Evolutionary conservation across 2,888 invertebrate genomes (phyloP), one percentile per base, ranked within the genome.

Genomic region (Thecophora atra): DNA sequence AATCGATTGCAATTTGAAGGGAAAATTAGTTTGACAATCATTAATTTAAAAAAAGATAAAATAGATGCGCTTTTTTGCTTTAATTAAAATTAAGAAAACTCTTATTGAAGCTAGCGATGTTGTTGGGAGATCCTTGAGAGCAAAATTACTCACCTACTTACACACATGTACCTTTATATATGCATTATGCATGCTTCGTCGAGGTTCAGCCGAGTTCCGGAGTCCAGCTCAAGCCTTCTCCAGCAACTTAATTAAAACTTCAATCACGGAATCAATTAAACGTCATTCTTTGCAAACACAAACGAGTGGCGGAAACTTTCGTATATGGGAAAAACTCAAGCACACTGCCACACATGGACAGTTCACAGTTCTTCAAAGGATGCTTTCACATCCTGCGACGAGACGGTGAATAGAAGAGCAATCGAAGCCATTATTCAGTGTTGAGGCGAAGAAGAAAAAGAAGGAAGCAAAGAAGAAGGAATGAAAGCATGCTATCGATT

Each of bases 181-280:
- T 58, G 28, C 28, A 26, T 26, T 58, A 58, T 28, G 52, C 19
- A 54, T 54, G 47, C n/a, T n/a, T 47, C 15, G 5, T 17, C 7
- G 44, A 47, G n/a, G 0, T 58, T 4, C 37, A 37, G 37, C 37
- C 63, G 56, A 37, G 13, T 11, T 30, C 67, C 37, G n/a, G n/a
- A 54, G 30, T 3, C 37, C 42, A 42, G 13, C 28, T 58, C 28
- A 68, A 58, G 58, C 26, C 42, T 68, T 68, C 56, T 66, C 47
- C 3, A 67, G 54, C 30, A 72, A 68, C 62, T 68, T 68, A 72
- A 72, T 72, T 72, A 72, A 72, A 72, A 72, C 68, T 72, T 72
- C 72, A 58, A 68, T 72, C 72, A 72, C 67, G 72, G 63, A 72
- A 68, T 72, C 72, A 72, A 72, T 72, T 72, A 72, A 72, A 68